These are phyloP conservation scores for Gorilla gorilla DNA, from an alignment of 2,113 vertebrate genomes.

Conservation along the genomic window DNA sequence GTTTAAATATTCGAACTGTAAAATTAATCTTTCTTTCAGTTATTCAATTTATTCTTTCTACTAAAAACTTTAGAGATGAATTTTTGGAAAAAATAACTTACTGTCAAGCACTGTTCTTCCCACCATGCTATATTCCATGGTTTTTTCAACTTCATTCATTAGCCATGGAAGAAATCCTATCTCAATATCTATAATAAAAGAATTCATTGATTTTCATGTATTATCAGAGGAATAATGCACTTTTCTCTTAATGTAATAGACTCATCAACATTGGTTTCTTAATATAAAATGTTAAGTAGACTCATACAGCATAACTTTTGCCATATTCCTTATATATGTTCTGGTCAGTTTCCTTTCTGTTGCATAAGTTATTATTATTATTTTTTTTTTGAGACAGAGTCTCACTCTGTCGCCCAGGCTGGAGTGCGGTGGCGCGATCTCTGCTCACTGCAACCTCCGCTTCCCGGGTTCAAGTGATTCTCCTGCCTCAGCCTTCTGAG, in stretches of 20 bases:
- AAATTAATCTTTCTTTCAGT: not conserved
- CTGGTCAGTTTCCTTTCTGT: not conserved
- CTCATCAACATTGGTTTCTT: not conserved
- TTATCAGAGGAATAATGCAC: not conserved
- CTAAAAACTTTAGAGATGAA: not conserved
- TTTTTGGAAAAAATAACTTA: conserved; percentile 82
- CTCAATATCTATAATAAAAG: conserved; percentile 89
- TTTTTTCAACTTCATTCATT: conserved; percentile 87
- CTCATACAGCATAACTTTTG: conserved; percentile 62
- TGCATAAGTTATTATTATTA: not conserved
- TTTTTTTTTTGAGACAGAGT: too few relatives aligned
- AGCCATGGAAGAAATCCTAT: conserved; percentile 92
- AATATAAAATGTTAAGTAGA: conserved; percentile 41
- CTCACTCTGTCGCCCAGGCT: too few relatives aligned
- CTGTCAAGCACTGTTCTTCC: conserved; percentile 90
- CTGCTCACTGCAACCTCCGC: too few relatives aligned
- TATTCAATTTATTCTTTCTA: not conserved
- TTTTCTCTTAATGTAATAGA: not conserved
- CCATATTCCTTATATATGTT: not conserved
- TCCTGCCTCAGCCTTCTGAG: too few relatives aligned
- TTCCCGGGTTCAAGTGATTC: too few relatives aligned
- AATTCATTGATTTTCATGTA: not conserved
- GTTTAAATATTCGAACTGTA: not conserved
- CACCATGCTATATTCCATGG: conserved; percentile 84
- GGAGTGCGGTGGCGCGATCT: too few relatives aligned